Conservation (phyloP, 2,888 invertebrate genomes). For the Hirtodrosophila duncani region DNA sequence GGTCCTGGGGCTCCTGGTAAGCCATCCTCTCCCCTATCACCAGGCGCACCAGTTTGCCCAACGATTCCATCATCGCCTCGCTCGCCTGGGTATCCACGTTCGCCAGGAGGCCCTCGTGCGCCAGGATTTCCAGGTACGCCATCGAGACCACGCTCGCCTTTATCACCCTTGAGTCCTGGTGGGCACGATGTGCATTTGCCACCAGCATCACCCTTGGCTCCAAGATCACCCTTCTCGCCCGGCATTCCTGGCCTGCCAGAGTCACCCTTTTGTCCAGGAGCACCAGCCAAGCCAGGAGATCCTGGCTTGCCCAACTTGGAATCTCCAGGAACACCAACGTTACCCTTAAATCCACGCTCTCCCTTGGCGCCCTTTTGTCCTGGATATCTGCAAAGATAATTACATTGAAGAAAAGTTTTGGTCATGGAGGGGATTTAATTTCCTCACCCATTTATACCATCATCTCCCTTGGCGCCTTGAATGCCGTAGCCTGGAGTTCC, state of each 20-base stretch:
- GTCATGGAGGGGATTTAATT: neutral
- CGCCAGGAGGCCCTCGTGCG: constrained; percentile 86
- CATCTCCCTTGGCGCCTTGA: constrained; percentile 86
- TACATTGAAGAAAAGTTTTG: no score
- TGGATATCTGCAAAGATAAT: constrained; percentile 48
- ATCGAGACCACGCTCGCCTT: constrained; percentile 86
- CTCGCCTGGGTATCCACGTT: constrained; percentile 84
- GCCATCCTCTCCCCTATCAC: constrained; percentile 79
- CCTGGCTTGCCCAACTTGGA: constrained; percentile 89
- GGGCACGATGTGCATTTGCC: constrained; percentile 88
- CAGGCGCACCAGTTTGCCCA: constrained; percentile 79
- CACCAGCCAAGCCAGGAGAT: constrained; percentile 83
- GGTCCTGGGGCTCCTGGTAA: constrained; percentile 81
- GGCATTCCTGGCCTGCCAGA: constrained; percentile 84
- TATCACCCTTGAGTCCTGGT: constrained; percentile 86
- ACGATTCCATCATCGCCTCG: constrained; percentile 85
- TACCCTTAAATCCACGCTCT: constrained; percentile 86
- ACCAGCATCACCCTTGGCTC: constrained; percentile 88
- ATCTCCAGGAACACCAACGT: constrained; percentile 88
- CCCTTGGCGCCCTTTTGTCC: constrained; percentile 89
- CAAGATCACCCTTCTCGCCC: constrained; percentile 82
- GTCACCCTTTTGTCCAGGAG: constrained; percentile 83
- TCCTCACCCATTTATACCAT: constrained; percentile 84
- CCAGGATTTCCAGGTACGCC: constrained; percentile 85
- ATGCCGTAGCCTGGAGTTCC: constrained; percentile 82